Conservation (phyloP, 2,113 vertebrate genomes). For the Gymnarchus niloticus region DNA sequence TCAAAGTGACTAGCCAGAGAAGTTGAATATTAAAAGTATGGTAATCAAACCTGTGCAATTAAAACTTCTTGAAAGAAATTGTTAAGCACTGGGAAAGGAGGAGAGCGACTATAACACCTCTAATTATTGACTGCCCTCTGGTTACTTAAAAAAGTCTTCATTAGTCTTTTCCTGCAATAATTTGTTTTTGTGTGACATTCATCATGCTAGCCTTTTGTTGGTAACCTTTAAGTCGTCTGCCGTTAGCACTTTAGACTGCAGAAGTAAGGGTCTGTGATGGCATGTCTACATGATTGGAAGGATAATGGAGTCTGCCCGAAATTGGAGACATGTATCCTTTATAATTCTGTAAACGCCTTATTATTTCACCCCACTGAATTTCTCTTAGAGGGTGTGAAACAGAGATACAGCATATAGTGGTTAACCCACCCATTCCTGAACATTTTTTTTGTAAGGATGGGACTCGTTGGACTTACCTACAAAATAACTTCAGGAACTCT, state of each 20-base stretch:
- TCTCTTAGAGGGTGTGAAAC: not conserved
- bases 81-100: conserved; percentile 36
- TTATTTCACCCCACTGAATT: not conserved
- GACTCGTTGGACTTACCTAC: not conserved
- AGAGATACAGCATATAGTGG: not conserved
- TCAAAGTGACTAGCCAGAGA: conserved; percentile 15
- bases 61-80: conserved; percentile 48
- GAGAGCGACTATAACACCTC: conserved; percentile 49
- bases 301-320: conserved; percentile 28
- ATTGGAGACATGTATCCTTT: conserved; percentile 35
- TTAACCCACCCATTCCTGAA: not conserved
- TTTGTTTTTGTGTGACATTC: conserved; percentile 73
- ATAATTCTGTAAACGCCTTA: not conserved
- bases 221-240: conserved; percentile 88
- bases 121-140: conserved; percentile 67
- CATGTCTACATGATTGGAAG: not conserved
- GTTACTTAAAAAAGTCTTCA: conserved; percentile 51
- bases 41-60: conserved; percentile 63
- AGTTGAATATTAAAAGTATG: conserved; percentile 18
- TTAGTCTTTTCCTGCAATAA: conserved; percentile 66
- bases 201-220: conserved; percentile 54
- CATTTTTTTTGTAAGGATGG: not conserved
- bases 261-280: conserved; percentile 59
- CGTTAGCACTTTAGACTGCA: conserved; percentile 83
- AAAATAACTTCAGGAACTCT: too few relatives aligned